Evolutionary conservation across 1,140 invertebrate genomes (phyloP).

Genomic region (Ceratoteleas bidentatus): DNA sequence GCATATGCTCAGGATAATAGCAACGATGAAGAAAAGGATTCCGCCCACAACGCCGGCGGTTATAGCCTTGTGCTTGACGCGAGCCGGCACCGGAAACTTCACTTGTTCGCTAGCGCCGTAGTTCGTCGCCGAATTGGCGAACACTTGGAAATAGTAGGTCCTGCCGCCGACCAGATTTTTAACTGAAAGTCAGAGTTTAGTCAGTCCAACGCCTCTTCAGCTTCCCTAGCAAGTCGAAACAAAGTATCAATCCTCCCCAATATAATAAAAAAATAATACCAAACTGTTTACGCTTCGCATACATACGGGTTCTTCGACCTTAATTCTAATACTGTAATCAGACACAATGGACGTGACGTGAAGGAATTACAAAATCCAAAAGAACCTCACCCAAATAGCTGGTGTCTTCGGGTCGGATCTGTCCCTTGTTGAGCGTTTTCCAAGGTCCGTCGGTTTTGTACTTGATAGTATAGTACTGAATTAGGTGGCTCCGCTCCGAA

Average conservation of each 20-base stretch:
- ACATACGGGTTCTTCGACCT: constrained; percentile 33
- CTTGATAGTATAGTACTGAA: constrained; percentile 95
- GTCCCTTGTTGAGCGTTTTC: constrained; percentile 92
- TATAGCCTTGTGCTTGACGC: constrained; percentile 95
- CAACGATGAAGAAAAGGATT: constrained; percentile 97
- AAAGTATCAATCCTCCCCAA: too few relatives aligned
- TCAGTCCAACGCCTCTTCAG: too few relatives aligned
- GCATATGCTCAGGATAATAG: constrained; percentile 97
- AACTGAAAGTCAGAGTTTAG: constrained; percentile 82
- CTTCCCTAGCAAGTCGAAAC: too few relatives aligned
- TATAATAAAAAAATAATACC: too few relatives aligned
- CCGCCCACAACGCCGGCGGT: constrained; percentile 96
- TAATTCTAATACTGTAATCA: constrained; percentile 32
- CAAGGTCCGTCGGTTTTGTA: constrained; percentile 93
- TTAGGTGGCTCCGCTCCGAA: constrained; percentile 87
- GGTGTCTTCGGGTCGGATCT: constrained; percentile 93
- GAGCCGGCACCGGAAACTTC: constrained; percentile 92
- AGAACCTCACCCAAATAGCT: constrained; percentile 88
- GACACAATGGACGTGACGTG: constrained; percentile 7
- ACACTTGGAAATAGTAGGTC: constrained; percentile 94
- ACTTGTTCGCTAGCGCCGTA: constrained; percentile 92
- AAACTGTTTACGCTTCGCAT: too few relatives aligned
- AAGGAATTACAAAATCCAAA: neutral
- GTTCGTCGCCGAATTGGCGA: constrained; percentile 91
- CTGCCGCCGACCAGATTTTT: constrained; percentile 94